Conservation (phyloP, 2,888 invertebrate genomes). For the Metalampra italica region DNA sequence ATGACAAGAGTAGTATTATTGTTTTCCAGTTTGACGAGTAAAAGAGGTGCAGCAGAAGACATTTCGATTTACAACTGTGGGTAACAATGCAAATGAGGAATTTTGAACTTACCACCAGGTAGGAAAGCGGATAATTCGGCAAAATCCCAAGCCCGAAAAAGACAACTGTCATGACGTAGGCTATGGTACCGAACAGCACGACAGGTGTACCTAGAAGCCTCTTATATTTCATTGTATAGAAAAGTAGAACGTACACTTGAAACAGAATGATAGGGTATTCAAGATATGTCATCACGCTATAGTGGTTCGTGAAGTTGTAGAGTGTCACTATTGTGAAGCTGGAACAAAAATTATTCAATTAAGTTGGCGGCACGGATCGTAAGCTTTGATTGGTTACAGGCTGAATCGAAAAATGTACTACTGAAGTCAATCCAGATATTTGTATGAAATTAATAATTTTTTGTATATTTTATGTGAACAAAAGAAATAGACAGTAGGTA, state of each 20-base stretch:
- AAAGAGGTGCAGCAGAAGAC: too few species aligned
- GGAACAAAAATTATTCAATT: conserved; percentile 43
- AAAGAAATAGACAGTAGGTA: too few species aligned
- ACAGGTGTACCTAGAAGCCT: conserved; percentile 65
- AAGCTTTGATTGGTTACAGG: too few species aligned
- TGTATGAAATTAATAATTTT: too few species aligned
- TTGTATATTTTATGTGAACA: too few species aligned
- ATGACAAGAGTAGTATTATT: too few species aligned
- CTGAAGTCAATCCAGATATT: too few species aligned
- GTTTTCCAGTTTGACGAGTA: too few species aligned
- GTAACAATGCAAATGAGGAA: too few species aligned
- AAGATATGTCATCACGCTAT: conserved; percentile 86
- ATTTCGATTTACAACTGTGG: too few species aligned
- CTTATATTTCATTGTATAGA: conserved; percentile 83
- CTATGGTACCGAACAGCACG: conserved; percentile 36
- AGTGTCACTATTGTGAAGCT: conserved; percentile 89
- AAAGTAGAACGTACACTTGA: conserved; percentile 86
- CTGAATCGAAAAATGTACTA: too few species aligned
- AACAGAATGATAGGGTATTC: conserved; percentile 89
- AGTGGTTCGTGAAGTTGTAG: conserved; percentile 87
- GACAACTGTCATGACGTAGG: conserved; percentile 46
- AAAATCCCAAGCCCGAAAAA: conserved; percentile 48
- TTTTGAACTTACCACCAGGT: conserved; percentile 62
- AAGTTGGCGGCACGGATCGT: too few species aligned
- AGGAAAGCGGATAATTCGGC: conserved; percentile 72